Evolutionary conservation across 2,797 vertebrate species (phyloP).

Genomic region (Brachymystax lenok): DNA sequence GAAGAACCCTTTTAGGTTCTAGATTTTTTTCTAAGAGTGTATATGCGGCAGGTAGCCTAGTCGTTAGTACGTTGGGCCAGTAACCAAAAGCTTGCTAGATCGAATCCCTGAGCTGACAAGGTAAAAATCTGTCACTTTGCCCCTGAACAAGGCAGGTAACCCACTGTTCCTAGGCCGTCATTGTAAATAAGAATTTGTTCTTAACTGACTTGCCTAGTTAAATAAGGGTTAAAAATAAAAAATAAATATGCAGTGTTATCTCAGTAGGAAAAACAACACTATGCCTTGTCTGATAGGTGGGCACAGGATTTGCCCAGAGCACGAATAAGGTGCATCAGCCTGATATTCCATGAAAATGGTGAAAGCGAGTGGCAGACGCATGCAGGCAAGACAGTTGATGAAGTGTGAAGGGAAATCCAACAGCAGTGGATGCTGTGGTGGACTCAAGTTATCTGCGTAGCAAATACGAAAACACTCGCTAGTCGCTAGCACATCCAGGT

Average conservation of each 20-base stretch:
- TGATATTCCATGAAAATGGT: background rate
- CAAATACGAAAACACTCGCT: slow-evolving; percentile 13
- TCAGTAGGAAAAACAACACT: background rate
- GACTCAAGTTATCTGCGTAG: slow-evolving; percentile 25
- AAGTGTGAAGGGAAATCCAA: slow-evolving; percentile 29
- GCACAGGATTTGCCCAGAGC: background rate
- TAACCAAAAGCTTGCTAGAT: too few relatives aligned
- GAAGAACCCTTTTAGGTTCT: too few relatives aligned
- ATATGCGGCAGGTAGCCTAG: too few relatives aligned
- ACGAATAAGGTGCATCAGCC: background rate
- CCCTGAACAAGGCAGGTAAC: too few relatives aligned
- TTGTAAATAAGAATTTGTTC: too few relatives aligned
- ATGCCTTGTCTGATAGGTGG: background rate
- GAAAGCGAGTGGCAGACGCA: background rate
- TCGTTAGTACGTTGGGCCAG: too few relatives aligned
- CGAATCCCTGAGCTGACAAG: too few relatives aligned
- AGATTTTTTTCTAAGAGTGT: too few relatives aligned
- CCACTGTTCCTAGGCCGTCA: too few relatives aligned
- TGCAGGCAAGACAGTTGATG: slow-evolving; percentile 22
- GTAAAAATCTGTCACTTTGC: too few relatives aligned
- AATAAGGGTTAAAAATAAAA: too few relatives aligned
- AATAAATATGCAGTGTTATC: background rate
- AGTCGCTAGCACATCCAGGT: slow-evolving; percentile 3
- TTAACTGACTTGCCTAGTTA: too few relatives aligned
- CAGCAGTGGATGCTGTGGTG: slow-evolving; percentile 5